Evolutionary conservation across 2,888 invertebrate genomes (phyloP), one percentile per base, ranked within the genome.

Genomic region (Ernsta delagoae): DNA sequence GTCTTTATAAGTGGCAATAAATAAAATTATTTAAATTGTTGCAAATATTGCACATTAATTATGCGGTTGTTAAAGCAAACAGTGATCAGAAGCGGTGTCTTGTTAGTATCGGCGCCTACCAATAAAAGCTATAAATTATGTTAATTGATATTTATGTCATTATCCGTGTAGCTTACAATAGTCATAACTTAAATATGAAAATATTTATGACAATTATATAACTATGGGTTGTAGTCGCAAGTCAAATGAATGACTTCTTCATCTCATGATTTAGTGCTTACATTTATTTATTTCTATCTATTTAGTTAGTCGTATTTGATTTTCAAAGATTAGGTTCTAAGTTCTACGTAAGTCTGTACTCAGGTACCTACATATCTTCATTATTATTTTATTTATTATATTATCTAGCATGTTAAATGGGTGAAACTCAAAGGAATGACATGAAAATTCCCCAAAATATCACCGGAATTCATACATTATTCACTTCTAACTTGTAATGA

Each of bases 1-100:
- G 80, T 78, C 77, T 83, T 80, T 80, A 83, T 83, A 81, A 82
- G 72, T 71, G 71, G 72, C 75, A 75, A 82, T 86, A 84, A 86
- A 87, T 84, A 82, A 84, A 84, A 80, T 83, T 83, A 83, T 86
- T 85, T 75, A 85, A 83, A 84, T 83, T 72, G 73, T 80, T 83
- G 81, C 81, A 80, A 82, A 82, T 83, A 77, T 76, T 78, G 74
- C 75, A 77, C 79, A 79, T 78, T 69, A 77, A 80, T 82, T 79
- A 82, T 77, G 68, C 73, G 62, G 75, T 74, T 75, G 74, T 73
- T 78, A 80, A 81, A 77, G 76, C 73, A 75, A 77, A 75, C 57
- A 73, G 75, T 76, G 60, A 64, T 70, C 70, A 71, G 72, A 66
- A 61, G 69, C 63, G 62, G 68, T 62, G 70, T 62, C 59, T 67